phyloP scores from a whole-genome alignment of 1,140 invertebrate genomes.

The Drosophila truncata region DNA sequence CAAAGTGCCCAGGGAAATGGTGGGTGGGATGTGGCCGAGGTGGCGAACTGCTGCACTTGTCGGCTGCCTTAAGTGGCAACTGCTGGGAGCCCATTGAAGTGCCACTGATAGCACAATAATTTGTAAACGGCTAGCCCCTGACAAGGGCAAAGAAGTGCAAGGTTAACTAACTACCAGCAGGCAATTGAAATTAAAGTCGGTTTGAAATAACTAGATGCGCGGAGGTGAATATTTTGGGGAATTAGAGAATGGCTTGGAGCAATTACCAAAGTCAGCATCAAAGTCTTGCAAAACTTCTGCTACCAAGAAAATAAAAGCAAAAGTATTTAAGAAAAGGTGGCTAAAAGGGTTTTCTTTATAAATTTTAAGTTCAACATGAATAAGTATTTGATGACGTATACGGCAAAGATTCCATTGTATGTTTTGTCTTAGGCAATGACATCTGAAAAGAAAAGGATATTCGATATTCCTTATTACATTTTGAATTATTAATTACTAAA shows the following conservation, averaged over 20 bases:
- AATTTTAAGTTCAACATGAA: background rate
- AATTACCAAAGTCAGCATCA: background rate
- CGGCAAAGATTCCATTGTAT: no score
- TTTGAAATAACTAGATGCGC: background rate
- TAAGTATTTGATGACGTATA: background rate
- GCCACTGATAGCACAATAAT: conserved; percentile 53
- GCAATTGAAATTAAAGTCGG: conserved; percentile 19
- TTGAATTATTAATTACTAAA: no score
- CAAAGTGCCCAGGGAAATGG: conserved; percentile 6
- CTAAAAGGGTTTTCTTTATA: no score
- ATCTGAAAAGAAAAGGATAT: no score
- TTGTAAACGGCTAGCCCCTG: conserved; percentile 36
- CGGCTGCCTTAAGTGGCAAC: conserved; percentile 45
- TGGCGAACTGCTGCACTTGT: conserved; percentile 38
- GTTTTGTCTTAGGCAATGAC: no score
- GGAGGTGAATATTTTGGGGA: conserved; percentile 4
- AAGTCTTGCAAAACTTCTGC: background rate
- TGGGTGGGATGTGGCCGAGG: conserved; percentile 8
- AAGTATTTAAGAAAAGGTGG: background rate
- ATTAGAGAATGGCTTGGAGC: background rate
- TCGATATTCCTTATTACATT: no score
- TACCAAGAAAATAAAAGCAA: background rate
- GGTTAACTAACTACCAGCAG: conserved; percentile 39
- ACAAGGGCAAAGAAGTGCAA: conserved; percentile 35
- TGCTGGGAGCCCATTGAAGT: conserved; percentile 50